Evolutionary conservation across 2,797 vertebrate species (phyloP).

Genomic region (Phaenicophaeus curvirostris): DNA sequence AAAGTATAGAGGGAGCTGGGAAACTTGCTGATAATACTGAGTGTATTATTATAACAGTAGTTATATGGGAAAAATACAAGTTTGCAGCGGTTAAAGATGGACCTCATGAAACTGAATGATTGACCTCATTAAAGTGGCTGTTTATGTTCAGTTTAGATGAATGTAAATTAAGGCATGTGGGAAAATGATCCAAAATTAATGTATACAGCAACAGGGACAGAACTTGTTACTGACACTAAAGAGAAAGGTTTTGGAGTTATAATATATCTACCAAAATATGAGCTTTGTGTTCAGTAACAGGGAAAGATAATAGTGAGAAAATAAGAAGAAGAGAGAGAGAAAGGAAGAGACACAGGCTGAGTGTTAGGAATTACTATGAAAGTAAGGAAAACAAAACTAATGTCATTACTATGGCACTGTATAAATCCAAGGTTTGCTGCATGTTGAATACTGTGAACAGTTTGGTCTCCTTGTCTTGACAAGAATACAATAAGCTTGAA

Average conservation of each 20-base stretch:
- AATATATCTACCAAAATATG: neutral
- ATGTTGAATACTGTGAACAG: neutral
- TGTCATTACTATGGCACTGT: neutral
- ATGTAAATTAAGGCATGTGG: neutral
- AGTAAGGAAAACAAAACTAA: neutral
- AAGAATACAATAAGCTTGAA: neutral
- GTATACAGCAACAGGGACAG: neutral
- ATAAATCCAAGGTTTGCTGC: neutral
- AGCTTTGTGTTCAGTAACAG: neutral
- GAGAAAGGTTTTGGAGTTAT: neutral
- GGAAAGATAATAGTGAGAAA: neutral
- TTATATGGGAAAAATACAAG: neutral
- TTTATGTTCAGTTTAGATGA: neutral
- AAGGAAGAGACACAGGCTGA: neutral
- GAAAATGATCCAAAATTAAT: neutral
- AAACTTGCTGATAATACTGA: neutral
- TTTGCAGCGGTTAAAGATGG: neutral
- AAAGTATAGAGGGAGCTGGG: neutral
- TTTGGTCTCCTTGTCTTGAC: neutral
- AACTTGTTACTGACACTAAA: neutral
- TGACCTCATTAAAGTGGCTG: neutral
- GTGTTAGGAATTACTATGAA: neutral
- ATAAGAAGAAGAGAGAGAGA: neutral
- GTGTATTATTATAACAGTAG: neutral
- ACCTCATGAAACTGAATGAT: neutral